phyloP scores from a whole-genome alignment of 2,113 vertebrate species.

The Bubo blakistoni region DNA sequence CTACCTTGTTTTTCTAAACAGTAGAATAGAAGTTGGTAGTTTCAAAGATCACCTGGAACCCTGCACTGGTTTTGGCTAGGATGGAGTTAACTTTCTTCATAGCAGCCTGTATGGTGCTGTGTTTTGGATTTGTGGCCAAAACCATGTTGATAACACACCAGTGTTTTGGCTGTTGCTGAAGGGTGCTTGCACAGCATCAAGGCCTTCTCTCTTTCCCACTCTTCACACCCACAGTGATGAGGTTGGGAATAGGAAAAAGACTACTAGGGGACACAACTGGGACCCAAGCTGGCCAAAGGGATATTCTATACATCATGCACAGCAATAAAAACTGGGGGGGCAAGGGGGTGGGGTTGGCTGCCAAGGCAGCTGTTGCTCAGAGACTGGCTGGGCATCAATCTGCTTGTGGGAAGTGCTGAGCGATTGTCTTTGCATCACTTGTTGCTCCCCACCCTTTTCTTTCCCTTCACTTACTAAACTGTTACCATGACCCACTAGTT shows the following conservation, averaged over 20 bases:
- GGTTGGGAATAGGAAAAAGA: not conserved
- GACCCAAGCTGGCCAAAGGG: not conserved
- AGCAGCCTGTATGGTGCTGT: not conserved
- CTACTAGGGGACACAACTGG: not conserved
- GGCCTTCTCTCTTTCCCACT: not conserved
- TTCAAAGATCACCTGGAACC: not conserved
- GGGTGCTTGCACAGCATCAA: not conserved
- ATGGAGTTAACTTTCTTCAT: not conserved
- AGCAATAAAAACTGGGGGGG: not conserved
- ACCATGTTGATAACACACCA: not conserved
- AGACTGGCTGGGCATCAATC: not conserved
- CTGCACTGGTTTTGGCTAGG: not conserved
- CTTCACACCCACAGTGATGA: not conserved
- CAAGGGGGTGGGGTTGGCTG: not conserved
- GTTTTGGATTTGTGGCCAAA: not conserved
- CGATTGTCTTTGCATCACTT: not conserved
- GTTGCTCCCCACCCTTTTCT: no score
- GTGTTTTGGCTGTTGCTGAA: not conserved
- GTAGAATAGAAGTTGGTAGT: not conserved
- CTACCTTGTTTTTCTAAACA: not conserved
- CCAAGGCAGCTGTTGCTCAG: not conserved
- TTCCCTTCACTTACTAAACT: not conserved
- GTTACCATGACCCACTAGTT: not conserved
- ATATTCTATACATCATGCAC: not conserved
- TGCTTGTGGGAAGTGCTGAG: not conserved